Conservation (phyloP, 2,113 vertebrate species). For the Perccottus glenii region DNA sequence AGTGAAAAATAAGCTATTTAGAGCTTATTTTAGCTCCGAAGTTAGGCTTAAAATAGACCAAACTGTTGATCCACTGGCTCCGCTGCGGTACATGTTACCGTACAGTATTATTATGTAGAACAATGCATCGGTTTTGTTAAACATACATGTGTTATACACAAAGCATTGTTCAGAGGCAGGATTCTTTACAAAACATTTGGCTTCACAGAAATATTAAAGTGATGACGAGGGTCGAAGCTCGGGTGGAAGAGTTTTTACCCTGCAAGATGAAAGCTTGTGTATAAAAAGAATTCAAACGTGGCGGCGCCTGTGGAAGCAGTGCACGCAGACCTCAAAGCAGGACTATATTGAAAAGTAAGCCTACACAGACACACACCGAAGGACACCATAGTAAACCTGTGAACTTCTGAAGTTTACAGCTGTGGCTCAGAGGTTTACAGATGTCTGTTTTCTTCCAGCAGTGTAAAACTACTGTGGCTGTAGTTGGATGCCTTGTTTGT, state of each 20-base stretch:
- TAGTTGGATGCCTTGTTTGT: too few relatives aligned
- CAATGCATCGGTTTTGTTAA: too few relatives aligned
- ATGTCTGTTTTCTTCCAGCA: too few relatives aligned
- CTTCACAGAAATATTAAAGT: background rate
- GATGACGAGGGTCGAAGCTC: background rate
- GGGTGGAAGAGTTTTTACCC: constrained; percentile 12
- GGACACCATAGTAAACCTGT: background rate
- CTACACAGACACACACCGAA: background rate
- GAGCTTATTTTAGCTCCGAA: too few relatives aligned
- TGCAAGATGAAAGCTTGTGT: constrained; percentile 5
- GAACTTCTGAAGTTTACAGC: background rate
- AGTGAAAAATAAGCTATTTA: too few relatives aligned
- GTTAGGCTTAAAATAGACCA: too few relatives aligned
- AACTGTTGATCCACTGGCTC: too few relatives aligned
- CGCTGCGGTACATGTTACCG: too few relatives aligned
- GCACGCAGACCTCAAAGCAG: background rate
- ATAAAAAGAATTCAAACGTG: background rate
- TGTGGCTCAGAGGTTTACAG: background rate
- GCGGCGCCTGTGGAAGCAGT: background rate
- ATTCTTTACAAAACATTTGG: constrained; percentile 8
- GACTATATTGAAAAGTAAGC: background rate
- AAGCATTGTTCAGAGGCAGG: constrained; percentile 4
- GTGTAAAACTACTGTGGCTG: too few relatives aligned
- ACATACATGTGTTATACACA: background rate
- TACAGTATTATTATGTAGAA: too few relatives aligned